Conservation (phyloP, 2,888 invertebrate species). For the Erebia ligea region DNA sequence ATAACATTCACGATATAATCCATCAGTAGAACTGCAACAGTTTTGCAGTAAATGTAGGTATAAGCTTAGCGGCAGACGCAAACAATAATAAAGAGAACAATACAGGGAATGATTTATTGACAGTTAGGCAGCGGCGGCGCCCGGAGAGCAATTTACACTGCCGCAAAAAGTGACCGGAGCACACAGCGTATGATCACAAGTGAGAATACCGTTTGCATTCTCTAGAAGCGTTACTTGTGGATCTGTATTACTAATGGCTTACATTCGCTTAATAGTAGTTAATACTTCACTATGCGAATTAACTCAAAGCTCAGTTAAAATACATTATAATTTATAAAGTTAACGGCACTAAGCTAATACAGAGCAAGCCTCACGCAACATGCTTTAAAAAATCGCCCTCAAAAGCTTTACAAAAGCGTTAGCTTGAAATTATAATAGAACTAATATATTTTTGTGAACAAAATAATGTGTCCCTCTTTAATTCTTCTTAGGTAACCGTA, state of each 20-base stretch:
- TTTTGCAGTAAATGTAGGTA: constrained; percentile 23
- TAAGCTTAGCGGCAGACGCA: constrained; percentile 29
- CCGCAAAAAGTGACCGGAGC: constrained; percentile 57
- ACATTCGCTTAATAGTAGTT: constrained; percentile 12
- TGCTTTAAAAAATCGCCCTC: too few relatives aligned
- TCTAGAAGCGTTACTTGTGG: constrained; percentile 6
- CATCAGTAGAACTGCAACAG: constrained; percentile 15
- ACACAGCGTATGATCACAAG: constrained; percentile 37
- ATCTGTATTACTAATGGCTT: constrained; percentile 5
- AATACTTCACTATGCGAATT: background rate
- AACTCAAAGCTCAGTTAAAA: too few relatives aligned
- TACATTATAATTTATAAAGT: too few relatives aligned
- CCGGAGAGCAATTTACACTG: constrained; percentile 60
- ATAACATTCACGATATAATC: constrained; percentile 22
- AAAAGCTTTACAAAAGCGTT: too few relatives aligned
- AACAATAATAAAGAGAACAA: constrained; percentile 45
- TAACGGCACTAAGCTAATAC: too few relatives aligned
- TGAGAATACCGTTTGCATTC: constrained; percentile 25
- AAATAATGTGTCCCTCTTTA: too few relatives aligned
- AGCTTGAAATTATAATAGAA: too few relatives aligned
- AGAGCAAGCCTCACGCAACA: too few relatives aligned
- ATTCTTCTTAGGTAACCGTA: too few relatives aligned
- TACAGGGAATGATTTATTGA: constrained; percentile 62
- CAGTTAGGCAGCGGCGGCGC: constrained; percentile 59
- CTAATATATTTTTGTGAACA: too few relatives aligned